phyloP scores from a whole-genome alignment of 2,113 vertebrate species.

The Hemicordylus capensis region DNA sequence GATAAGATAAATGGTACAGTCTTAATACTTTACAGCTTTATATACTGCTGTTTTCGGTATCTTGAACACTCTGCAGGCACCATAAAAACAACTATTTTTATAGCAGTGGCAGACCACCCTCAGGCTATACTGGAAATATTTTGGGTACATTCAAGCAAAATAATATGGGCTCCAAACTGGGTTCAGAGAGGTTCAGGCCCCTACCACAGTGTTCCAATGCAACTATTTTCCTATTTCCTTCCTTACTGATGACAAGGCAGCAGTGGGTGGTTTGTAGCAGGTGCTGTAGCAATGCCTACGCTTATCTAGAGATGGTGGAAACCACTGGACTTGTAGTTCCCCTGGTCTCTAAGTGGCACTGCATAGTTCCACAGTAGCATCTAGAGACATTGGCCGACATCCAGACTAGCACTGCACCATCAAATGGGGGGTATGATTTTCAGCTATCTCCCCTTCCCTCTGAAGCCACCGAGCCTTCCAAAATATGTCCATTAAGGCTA shows the following conservation, averaged over 20 bases:
- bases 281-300: neutral
- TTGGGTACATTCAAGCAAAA: neutral
- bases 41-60: neutral
- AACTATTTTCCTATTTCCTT: neutral
- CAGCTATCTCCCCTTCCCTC: too few species aligned
- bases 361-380: neutral
- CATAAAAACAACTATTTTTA: neutral
- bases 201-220: neutral
- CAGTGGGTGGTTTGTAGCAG: neutral
- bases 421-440: too few species aligned
- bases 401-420: too few species aligned
- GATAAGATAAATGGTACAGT: neutral
- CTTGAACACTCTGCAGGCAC: too few species aligned
- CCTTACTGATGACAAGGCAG: too few species aligned
- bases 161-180: neutral
- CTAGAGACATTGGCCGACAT: too few species aligned
- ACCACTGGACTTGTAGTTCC: neutral
- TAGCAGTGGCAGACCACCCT: neutral
- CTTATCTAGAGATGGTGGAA: neutral
- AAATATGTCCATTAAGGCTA: too few species aligned
- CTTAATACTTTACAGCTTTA: neutral
- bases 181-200: neutral
- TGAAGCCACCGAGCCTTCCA: too few species aligned
- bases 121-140: neutral
- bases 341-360: neutral